Base-by-base conservation (phyloP, 2,888 invertebrate genomes). In the Ophonus ardosiacus region DNA sequence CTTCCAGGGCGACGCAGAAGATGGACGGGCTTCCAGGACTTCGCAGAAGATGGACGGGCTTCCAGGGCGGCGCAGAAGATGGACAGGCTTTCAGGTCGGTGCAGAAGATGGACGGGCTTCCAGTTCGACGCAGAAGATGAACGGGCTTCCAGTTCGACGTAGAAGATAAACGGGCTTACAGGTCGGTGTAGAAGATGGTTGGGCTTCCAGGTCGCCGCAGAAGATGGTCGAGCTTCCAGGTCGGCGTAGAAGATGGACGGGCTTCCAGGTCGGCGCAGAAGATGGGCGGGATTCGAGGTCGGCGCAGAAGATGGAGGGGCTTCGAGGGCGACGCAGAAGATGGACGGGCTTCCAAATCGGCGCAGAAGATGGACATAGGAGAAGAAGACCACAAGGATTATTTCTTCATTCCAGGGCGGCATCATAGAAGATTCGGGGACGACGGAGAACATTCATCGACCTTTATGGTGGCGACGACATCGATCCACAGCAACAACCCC, bases 341-440 rank as follows among this genome's bases (percentile, higher is more conserved):
- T 51, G 21, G 43, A 13, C 17, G 15, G 43, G 15, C 8, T 40
- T 15, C 40, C 7, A 71, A 40, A 40, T 8, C 43, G 5, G 2
- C 74, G 74, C n/a, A 43, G 74, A 74, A 74, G 71, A 7, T 65
- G 38, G 18, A 18, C 18, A n/a, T 18, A 74, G 71, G 57, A 83
- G 82, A 71, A 83, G 82, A 71, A 71, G 71, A 71, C 57, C 13
- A 18, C 78, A 4, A 24, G 31, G 68, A n/a, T 10, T 24, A 13
- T 21, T 10, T 31, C 21, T 21, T 31, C 31, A 31, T 31, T 31
- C 31, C 5, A 31, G 59, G 59, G 18, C 59, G 59, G 59, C 7
- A 7, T 59, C 13, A 7, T 21, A 40, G 31, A 24, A 31, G 40
- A 31, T 21, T 63, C 63, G 10, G 13, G 63, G 61, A 31, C 71